These are phyloP conservation scores for Eurois occulta DNA, from an alignment of 2,888 invertebrate genomes.

Conservation along the genomic window DNA sequence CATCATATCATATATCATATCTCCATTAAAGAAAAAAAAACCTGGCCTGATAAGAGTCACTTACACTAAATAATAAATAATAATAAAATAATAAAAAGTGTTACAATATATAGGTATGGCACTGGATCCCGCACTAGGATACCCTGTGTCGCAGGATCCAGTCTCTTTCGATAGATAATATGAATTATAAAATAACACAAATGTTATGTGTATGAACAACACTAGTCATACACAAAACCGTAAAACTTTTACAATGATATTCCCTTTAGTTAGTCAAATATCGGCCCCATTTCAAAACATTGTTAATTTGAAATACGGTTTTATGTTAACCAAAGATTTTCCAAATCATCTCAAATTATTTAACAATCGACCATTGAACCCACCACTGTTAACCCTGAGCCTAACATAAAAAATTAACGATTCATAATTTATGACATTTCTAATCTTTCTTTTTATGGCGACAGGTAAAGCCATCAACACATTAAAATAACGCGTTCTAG, in stretches of 20 bases:
- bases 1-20: too few species aligned
- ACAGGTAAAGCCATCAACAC: constrained; percentile 59
- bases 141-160: too few species aligned
- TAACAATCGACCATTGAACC: not conserved
- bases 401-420: constrained; percentile 28
- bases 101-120: too few species aligned
- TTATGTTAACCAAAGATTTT: not conserved
- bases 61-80: too few species aligned
- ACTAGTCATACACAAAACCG: too few species aligned
- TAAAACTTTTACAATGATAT: not conserved
- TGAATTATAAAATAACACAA: too few species aligned
- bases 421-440: constrained; percentile 60
- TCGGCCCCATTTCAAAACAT: not conserved
- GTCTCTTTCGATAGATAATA: too few species aligned
- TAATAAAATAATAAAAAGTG: too few species aligned
- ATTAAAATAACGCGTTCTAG: constrained; percentile 64
- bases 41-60: not conserved
- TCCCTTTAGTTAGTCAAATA: not conserved
- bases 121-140: too few species aligned
- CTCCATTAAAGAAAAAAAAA: not conserved
- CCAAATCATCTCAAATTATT: not conserved
- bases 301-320: not conserved
- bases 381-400: not conserved
- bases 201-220: too few species aligned
- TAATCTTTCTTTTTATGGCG: constrained; percentile 64